Percentiles rank a stretch among this genome's conserved stretches.
Evolutionary conservation across 2,113 vertebrate species (phyloP).

Genomic region (Eptatretus burgeri): DNA sequence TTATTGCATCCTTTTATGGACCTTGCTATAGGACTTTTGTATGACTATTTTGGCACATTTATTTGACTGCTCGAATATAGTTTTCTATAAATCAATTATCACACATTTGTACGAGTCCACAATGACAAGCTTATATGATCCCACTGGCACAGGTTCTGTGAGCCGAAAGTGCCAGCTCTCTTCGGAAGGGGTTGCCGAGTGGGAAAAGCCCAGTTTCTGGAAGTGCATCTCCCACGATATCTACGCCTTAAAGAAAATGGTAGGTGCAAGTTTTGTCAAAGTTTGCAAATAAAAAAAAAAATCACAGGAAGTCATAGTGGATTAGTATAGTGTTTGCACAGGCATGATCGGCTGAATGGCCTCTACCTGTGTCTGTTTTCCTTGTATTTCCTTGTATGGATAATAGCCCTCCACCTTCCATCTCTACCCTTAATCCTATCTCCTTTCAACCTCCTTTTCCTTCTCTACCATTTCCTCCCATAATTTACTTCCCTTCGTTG

Average conservation of each 20-base stretch:
- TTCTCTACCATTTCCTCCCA: too few species aligned
- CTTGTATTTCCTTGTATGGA: neutral
- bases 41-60: too few species aligned
- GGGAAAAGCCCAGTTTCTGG: slow-evolving; percentile 5
- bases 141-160: neutral
- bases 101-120: too few species aligned
- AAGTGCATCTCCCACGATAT: slow-evolving; percentile 1
- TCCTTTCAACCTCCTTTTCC: neutral
- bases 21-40: too few species aligned
- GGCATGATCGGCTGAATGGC: neutral
- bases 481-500: too few species aligned
- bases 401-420: neutral
- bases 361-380: neutral
- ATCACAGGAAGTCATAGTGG: too few species aligned
- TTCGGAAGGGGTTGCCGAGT: slow-evolving; percentile 4
- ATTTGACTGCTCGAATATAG: too few species aligned
- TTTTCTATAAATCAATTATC: too few species aligned
- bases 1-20: too few species aligned
- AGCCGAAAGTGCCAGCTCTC: slow-evolving; percentile 1
- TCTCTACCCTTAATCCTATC: neutral
- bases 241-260: neutral
- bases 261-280: neutral
- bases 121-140: too few species aligned
- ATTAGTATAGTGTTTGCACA: too few species aligned
- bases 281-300: too few species aligned